phyloP scores from a whole-genome alignment of 2,113 vertebrate species.

The Balaeniceps rex region DNA sequence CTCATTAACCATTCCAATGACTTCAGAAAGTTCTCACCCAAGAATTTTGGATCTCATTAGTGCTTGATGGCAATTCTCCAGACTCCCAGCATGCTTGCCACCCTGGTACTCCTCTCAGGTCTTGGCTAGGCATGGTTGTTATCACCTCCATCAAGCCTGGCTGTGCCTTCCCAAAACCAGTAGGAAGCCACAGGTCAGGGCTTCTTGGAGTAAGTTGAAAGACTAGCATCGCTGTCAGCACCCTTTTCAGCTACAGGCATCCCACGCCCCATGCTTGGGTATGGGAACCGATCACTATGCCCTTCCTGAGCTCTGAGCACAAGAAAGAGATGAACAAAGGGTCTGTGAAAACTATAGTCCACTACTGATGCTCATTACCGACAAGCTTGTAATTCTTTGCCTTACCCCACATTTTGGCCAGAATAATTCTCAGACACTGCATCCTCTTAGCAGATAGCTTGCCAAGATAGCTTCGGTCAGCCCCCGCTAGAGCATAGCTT shows the following conservation, averaged over 20 bases:
- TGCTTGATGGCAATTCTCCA: background rate
- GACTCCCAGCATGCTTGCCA: background rate
- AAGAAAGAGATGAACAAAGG: background rate
- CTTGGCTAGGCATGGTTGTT: background rate
- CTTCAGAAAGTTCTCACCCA: background rate
- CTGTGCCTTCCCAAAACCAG: background rate
- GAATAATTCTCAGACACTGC: background rate
- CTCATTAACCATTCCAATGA: background rate
- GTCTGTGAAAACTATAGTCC: background rate
- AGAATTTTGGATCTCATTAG: background rate
- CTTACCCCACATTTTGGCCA: background rate
- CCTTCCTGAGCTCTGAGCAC: background rate
- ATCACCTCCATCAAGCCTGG: background rate
- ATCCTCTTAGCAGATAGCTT: background rate
- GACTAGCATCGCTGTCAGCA: background rate
- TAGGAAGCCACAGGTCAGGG: background rate
- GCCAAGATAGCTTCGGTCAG: background rate
- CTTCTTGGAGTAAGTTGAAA: background rate
- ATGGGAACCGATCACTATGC: fast-evolving
- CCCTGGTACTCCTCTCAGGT: background rate
- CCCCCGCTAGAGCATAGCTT: background rate
- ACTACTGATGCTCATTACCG: background rate
- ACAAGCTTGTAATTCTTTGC: background rate
- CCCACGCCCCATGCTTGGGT: background rate
- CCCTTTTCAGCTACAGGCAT: background rate